Percentiles rank a stretch among this genome's conserved stretches.
Conservation (phyloP, 2,888 invertebrate species). For the Yponomeuta sedellus region DNA sequence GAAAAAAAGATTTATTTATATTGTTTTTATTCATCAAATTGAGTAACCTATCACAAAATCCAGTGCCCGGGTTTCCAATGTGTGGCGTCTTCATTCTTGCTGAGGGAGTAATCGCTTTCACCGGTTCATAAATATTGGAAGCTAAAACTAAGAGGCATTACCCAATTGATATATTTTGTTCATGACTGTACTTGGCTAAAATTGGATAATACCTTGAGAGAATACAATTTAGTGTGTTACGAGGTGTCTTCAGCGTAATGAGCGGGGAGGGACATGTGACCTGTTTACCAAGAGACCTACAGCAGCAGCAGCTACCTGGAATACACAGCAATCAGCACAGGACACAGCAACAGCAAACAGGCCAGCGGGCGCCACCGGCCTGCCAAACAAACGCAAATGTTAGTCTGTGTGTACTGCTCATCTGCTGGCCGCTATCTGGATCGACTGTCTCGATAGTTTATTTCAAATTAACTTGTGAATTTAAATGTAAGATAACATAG, state of each 20-base stretch:
- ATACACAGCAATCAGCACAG: constrained; percentile 34
- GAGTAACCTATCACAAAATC: constrained; percentile 39
- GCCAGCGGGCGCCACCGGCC: constrained; percentile 75
- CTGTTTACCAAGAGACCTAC: constrained; percentile 57
- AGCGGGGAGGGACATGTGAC: constrained; percentile 46
- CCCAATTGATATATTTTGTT: constrained; percentile 4
- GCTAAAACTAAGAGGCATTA: background rate
- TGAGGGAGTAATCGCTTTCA: background rate
- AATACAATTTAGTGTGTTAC: constrained; percentile 21
- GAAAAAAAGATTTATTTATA: constrained; percentile 24
- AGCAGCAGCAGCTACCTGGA: constrained; percentile 55
- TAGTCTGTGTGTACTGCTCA: constrained; percentile 39
- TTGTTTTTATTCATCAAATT: constrained; percentile 42
- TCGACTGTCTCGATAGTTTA: constrained; percentile 12
- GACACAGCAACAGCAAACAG: constrained; percentile 53
- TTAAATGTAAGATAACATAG: background rate
- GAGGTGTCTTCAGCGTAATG: background rate
- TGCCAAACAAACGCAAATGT: constrained; percentile 71
- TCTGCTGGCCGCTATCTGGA: constrained; percentile 35
- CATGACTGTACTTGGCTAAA: background rate
- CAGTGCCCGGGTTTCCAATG: constrained; percentile 34
- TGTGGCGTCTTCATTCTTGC: constrained; percentile 33
- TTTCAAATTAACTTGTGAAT: background rate
- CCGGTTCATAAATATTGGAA: background rate
- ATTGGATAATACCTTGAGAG: constrained; percentile 17